These are phyloP conservation scores for Lethenteron reissneri DNA, from an alignment of 2,113 vertebrate species.

Conservation along the genomic window DNA sequence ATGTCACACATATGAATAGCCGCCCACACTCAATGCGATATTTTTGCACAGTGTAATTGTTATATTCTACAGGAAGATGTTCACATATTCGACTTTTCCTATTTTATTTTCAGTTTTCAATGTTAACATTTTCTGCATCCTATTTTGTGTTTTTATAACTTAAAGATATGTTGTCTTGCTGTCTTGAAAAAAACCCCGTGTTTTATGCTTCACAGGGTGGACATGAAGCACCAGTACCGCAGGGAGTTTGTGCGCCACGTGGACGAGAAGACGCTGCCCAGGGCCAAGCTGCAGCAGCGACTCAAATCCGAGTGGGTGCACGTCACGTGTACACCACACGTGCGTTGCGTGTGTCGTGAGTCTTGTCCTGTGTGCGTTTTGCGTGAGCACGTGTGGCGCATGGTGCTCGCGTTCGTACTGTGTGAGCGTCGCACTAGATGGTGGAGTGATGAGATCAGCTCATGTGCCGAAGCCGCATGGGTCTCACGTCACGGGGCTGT, in stretches of 20 bases:
- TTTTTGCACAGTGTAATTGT: neutral
- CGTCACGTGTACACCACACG: neutral
- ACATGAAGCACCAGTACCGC: conserved; percentile 49
- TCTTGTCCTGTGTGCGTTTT: neutral
- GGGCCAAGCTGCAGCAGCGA: conserved; percentile 38
- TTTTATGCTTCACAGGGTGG: conserved; percentile 28
- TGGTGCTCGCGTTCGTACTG: too few relatives aligned
- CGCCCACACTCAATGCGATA: neutral
- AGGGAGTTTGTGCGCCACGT: conserved; percentile 41
- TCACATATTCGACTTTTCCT: neutral
- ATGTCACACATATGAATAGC: too few relatives aligned
- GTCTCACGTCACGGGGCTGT: too few relatives aligned
- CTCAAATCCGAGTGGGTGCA: conserved; percentile 59
- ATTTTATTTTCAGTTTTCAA: conserved; percentile 1
- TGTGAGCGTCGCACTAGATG: too few relatives aligned
- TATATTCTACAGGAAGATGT: neutral
- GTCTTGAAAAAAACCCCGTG: neutral
- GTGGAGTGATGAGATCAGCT: too few relatives aligned
- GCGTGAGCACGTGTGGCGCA: too few relatives aligned
- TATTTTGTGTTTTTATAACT: neutral
- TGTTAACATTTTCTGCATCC: neutral
- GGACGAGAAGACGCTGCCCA: conserved; percentile 30
- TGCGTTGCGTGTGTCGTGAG: neutral
- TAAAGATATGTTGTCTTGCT: too few relatives aligned
- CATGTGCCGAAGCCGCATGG: too few relatives aligned